Evolutionary conservation across 2,113 vertebrate genomes (phyloP).

Genomic region (Otocyon megalotis): DNA sequence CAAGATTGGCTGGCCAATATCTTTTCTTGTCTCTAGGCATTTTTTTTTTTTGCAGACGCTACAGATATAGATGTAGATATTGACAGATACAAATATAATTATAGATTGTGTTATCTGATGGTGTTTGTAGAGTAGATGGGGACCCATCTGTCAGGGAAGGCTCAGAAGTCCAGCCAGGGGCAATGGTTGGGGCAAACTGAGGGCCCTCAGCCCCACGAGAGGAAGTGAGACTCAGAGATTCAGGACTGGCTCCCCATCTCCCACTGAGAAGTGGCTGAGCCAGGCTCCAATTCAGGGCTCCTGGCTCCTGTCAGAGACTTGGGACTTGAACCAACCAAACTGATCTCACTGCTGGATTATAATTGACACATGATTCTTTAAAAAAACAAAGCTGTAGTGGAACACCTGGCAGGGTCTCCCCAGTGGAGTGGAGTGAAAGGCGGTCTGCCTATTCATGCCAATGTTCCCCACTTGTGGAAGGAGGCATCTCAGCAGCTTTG

Average conservation of each 20-base stretch:
- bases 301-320: neutral
- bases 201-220: neutral
- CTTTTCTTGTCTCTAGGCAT: neutral
- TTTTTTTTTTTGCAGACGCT: neutral
- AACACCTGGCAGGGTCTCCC: neutral
- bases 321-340: neutral
- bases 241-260: neutral
- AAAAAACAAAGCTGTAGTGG: neutral
- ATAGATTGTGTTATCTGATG: neutral
- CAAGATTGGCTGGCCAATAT: neutral
- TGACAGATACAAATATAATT: neutral
- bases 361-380: neutral
- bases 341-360: neutral
- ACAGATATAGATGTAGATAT: conserved; percentile 40
- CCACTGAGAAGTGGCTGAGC: neutral
- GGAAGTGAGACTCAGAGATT: neutral
- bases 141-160: neutral
- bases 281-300: neutral
- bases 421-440: neutral
- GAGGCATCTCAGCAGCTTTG: neutral
- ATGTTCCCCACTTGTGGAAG: neutral
- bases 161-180: neutral
- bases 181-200: neutral
- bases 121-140: neutral
- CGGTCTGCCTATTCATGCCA: neutral